Base-by-base conservation (phyloP, 2,888 invertebrate genomes). In the Catocala sponsa region DNA sequence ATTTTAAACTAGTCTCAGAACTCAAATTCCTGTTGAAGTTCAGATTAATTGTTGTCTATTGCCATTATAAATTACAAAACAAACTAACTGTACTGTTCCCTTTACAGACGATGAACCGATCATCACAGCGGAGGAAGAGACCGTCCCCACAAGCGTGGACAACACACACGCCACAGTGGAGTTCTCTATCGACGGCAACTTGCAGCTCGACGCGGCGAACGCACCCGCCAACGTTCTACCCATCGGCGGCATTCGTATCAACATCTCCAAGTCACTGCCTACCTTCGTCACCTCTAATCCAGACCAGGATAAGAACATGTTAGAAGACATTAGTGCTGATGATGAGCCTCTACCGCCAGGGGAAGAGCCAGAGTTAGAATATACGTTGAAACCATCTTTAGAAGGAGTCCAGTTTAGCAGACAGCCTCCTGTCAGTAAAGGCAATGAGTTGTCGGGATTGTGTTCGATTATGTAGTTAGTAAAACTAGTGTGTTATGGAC, bases 371-470 rank as follows among this genome's bases (percentile, higher is more conserved):
- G 92, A 94, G 44, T 63, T 95, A 56, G 95, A 95, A 66, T 95
- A 95, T 66, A 91, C 88, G 41, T 79, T 96, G 48, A 98, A 98
- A 86, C 96, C 97, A 0, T 90, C 95, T 7, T 87, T 98, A 46
- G 84, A 90, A 71, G 96, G 96, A 55, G 94, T 96, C 47, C 95
- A 95, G 72, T 92, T 98, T 54, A 96, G 96, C 70, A 95, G 96
- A 78, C 95, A 97, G 74, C 97, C 97, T 4, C 96, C 96, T 0
- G 95, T 97, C 48, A 94, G 95, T 62, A 97, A 96, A 85, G 98
- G 98, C 38, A 95, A 95, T 66, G 98, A 98, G 85, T 95, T 98
- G 15, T 98, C 98, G 0, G 98, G 97, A 38, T 94, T 98, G 76
- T 98, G 98, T 93, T 96, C 97, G 55, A 97, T 98, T 78, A 98